phyloP scores from a whole-genome alignment of 2,113 vertebrate species.

The Chlamydotis undulata region DNA sequence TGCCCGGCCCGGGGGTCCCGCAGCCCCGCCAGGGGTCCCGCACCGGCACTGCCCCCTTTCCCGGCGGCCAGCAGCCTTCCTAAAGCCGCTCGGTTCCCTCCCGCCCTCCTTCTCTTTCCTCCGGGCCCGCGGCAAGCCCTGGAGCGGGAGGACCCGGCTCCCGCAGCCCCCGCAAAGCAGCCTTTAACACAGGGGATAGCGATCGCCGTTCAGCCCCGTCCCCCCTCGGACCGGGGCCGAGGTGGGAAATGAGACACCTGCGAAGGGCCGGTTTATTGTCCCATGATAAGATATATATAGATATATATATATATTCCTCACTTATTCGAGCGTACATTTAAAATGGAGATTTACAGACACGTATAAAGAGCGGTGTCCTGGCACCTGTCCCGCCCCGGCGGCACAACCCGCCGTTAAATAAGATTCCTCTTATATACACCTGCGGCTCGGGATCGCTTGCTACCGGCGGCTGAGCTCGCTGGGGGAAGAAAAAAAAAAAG shows the following conservation, averaged over 20 bases:
- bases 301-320: constrained; percentile 76
- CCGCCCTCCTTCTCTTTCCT: neutral
- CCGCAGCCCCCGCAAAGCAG: neutral
- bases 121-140: neutral
- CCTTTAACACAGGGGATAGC: neutral
- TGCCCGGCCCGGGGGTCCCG: neutral
- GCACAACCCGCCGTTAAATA: constrained; percentile 59
- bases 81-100: neutral
- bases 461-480: constrained; percentile 70
- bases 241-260: constrained; percentile 71
- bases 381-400: neutral
- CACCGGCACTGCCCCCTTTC: neutral
- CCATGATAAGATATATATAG: constrained; percentile 65
- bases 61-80: neutral
- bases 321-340: constrained; percentile 79
- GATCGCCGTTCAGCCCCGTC: neutral
- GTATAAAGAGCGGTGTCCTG: constrained; percentile 73
- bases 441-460: constrained; percentile 66
- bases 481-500: neutral
- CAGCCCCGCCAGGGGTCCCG: neutral
- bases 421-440: constrained; percentile 73
- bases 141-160: neutral
- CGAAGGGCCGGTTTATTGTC: constrained; percentile 77
- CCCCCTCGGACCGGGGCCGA: neutral
- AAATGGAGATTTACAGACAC: constrained; percentile 78